Evolutionary conservation across 2,888 invertebrate species (phyloP).

Genomic region (Lasioglossum marginatum): DNA sequence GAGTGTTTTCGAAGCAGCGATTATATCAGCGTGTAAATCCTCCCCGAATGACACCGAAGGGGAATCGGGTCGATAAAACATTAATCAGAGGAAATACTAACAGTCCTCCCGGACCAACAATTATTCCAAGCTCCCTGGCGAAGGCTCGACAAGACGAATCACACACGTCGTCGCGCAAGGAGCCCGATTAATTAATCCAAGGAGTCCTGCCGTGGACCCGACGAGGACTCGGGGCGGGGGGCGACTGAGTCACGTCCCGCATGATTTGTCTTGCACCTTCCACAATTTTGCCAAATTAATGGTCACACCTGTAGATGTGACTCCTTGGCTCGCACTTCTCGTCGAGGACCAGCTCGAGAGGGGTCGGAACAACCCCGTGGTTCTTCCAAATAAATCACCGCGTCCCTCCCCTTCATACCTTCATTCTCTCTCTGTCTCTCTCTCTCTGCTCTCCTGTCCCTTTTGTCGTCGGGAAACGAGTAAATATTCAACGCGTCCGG

Average conservation of each 20-base stretch:
- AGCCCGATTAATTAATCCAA: conserved; percentile 42
- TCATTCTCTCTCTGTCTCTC: not conserved
- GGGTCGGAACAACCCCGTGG: conserved; percentile 43
- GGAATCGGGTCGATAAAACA: not conserved
- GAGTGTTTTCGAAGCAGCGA: not conserved
- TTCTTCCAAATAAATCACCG: conserved; percentile 64
- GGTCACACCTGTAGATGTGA: conserved; percentile 65
- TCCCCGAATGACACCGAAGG: not conserved
- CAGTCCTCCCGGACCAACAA: not conserved
- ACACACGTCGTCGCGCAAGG: conserved; percentile 18
- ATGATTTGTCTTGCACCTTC: conserved; percentile 65
- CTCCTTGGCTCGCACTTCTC: conserved; percentile 57
- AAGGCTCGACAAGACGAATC: conserved; percentile 24
- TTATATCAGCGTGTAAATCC: not conserved
- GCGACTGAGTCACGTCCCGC: conserved; percentile 29
- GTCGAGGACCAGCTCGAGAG: conserved; percentile 46
- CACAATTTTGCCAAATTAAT: conserved; percentile 66
- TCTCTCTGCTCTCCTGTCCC: conserved; percentile 10
- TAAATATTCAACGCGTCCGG: conserved; percentile 57
- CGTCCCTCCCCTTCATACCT: not conserved
- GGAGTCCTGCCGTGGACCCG: not conserved
- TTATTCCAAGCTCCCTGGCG: conserved; percentile 1
- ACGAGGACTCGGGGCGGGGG: conserved; percentile 8
- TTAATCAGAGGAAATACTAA: not conserved
- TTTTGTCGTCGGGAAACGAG: conserved; percentile 57